Evolutionary conservation across 2,797 vertebrate species (phyloP), one percentile per base, ranked within the genome.

Genomic region (Rachycentron canadum): DNA sequence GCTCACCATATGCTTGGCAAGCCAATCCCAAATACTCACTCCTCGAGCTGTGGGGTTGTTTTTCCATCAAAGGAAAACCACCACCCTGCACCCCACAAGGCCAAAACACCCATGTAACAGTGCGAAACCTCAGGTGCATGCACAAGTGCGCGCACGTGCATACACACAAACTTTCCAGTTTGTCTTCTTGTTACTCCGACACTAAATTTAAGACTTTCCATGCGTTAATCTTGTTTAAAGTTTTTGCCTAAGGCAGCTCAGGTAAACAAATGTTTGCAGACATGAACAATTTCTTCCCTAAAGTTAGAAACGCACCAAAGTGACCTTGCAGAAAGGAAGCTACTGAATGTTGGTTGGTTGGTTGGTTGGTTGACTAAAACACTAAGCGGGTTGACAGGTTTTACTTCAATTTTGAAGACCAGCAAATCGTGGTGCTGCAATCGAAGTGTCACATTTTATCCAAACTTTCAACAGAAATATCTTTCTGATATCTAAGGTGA

Each of bases 1-100:
- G 90, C 83, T 70, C 50, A 73, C 88, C 90, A 94, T 89, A 92
- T 93, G 89, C 86, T 89, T 91, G 89, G 86, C 88, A 86, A 69
- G 38, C 66, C 56, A 25, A 73, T 62, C 53, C 77, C 41, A 83
- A 82, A 89, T 65, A 78, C 74, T 82, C 85, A 67, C 85, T 88
- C 73, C 79, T 84, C 73, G 66, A 79, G 72, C 88, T 83, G 87
- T 50, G 76, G 70, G 74, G 81, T 76, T 92, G 83, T 83, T 87
- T 90, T 88, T 86, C 90, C 89, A 81, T 84, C 59, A 84, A 77
- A 86, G 69, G 76, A 72, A 84, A 85, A 82, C 67, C 83, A 57
- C 40, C 57, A 52, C 55, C 53, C 52, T 26, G 21, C 65, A 19
- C 21, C 34, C 56, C 45, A 69, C 47, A 63, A 74, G 32, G 32